Evolutionary conservation across 2,113 vertebrate genomes (phyloP).

Genomic region (Vulpes ferrilata): DNA sequence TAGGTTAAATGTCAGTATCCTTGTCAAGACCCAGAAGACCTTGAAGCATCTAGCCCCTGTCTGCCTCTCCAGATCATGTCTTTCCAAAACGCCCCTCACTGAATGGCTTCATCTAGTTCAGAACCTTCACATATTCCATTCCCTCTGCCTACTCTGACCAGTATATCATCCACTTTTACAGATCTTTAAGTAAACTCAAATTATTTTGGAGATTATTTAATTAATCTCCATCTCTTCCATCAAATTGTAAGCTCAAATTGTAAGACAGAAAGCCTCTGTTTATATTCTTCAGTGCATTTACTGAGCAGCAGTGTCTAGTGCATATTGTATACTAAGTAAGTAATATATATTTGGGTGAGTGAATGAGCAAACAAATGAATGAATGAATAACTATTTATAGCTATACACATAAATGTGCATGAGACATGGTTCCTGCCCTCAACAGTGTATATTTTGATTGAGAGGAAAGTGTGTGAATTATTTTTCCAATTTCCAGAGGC

Average conservation of each 20-base stretch:
- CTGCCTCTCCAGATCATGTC: background rate
- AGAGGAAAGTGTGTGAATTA: background rate
- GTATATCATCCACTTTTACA: background rate
- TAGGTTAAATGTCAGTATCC: background rate
- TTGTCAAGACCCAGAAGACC: background rate
- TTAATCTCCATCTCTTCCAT: background rate
- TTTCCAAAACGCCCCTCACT: background rate
- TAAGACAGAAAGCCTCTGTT: background rate
- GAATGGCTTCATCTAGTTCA: background rate
- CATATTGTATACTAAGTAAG: background rate
- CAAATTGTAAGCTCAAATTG: background rate
- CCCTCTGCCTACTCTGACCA: background rate
- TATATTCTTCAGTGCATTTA: background rate
- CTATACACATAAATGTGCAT: background rate
- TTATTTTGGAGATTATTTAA: background rate
- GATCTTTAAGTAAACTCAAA: background rate
- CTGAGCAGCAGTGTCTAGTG: background rate
- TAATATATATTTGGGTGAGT: background rate
- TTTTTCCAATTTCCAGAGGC: background rate
- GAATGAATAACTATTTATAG: background rate
- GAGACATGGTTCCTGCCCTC: background rate
- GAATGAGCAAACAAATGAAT: background rate
- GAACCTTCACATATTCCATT: background rate
- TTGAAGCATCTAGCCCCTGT: background rate
- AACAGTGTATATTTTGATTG: background rate